phyloP scores from a whole-genome alignment of 2,113 vertebrate genomes.

The Argyrosomus japonicus region DNA sequence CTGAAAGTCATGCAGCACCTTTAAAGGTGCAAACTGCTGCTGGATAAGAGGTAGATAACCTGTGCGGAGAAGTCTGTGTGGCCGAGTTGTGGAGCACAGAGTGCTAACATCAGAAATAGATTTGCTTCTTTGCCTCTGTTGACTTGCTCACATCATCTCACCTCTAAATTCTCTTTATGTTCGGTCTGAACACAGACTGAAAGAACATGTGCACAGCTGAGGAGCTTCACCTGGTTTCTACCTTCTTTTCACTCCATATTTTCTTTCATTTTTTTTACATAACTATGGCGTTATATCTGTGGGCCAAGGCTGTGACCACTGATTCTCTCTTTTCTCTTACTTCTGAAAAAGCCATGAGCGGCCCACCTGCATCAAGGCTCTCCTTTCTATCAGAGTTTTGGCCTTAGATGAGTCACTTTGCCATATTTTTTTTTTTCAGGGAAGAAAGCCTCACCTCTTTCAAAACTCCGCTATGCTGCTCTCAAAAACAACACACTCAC shows the following conservation, averaged over 20 bases:
- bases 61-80: no score
- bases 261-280: constrained; percentile 31
- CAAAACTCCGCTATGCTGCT: constrained; percentile 31
- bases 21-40: neutral
- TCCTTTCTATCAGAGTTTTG: constrained; percentile 37
- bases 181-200: no score
- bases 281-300: constrained; percentile 51
- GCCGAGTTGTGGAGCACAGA: neutral
- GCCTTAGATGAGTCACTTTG: constrained; percentile 49
- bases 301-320: constrained; percentile 58
- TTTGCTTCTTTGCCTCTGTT: neutral
- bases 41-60: neutral
- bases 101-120: neutral
- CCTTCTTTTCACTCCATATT: neutral
- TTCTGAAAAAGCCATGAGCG: constrained; percentile 23
- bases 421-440: constrained; percentile 45
- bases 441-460: constrained; percentile 50
- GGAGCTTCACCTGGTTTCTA: neutral
- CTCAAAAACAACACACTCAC: constrained; percentile 44
- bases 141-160: neutral
- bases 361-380: constrained; percentile 44
- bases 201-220: neutral
- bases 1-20: neutral
- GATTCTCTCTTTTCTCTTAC: constrained; percentile 33
- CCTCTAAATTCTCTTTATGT: neutral